Base-by-base conservation (phyloP, 2,113 vertebrate genomes). In the Ailuropoda melanoleuca region DNA sequence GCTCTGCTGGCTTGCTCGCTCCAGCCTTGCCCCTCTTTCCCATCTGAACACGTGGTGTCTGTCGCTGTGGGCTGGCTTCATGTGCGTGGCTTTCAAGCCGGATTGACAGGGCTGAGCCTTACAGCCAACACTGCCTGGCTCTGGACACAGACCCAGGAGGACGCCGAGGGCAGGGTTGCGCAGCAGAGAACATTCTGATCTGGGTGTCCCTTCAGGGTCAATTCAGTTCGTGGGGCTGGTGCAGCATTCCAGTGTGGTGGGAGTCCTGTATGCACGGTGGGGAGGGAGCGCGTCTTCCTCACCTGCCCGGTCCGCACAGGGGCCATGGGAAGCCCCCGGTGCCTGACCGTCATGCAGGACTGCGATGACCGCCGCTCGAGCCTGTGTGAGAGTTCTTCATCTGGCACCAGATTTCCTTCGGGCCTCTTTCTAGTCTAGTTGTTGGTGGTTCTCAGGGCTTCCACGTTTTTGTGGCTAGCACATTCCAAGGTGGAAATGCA, bases 181-280 rank as follows among this genome's bases (percentile, higher is more conserved):
- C 3, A 58, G 95, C 18, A 39, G 96, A 95, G 97, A 95, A 96
- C 93, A 82, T 96, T 97, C 95, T 92, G 90, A 92, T 97, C 93
- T 64, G 39, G 68, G 50, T 81, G 95, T 96, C 86, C 83, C 94
- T 92, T 95, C 31, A 34, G 74, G 97, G 84, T 95, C 93, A 96
- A 96, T 96, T 90, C 92, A 95, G 95, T 95, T 95, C 80, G 90
- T 15, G 19, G 81, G 74, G 50, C 75, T 68, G 97, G 86, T 23
- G 64, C 39, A 21, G 21, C 70, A 6, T 88, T 95, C 97, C 88
- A 62, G 78, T 86, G 66, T 56, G 62, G 78, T 48, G 92, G 89
- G 91, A 98, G 94, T 37, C 89, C 84, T 91, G 93, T 80, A 24
- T 1, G 1, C 48, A 11, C 2, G 0, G 75, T 8, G 43, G 80